phyloP scores from a whole-genome alignment of 2,888 invertebrate species.

The Drosophila leonis region DNA sequence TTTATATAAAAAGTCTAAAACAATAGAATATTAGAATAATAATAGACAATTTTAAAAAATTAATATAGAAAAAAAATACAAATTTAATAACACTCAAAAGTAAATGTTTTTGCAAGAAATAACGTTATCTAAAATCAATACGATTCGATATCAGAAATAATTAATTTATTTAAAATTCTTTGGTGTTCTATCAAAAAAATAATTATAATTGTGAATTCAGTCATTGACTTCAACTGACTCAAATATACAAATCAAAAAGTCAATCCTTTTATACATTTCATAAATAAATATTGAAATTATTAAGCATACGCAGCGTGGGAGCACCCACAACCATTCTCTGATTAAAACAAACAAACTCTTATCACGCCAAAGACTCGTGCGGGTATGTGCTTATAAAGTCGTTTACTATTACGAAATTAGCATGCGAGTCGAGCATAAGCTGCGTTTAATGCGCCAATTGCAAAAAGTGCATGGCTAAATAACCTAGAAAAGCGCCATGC shows the following conservation, averaged over 20 bases:
- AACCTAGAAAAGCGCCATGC: conserved; percentile 65
- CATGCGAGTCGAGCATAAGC: conserved; percentile 41
- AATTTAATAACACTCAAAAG: too few species aligned
- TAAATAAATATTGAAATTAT: conserved; percentile 6
- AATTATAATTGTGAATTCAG: not conserved
- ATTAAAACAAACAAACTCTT: conserved; percentile 10
- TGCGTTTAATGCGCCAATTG: conserved; percentile 44
- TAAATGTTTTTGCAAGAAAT: too few species aligned
- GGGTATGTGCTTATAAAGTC: conserved; percentile 29
- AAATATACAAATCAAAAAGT: not conserved
- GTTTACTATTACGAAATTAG: conserved; percentile 46
- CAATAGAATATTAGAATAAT: too few species aligned
- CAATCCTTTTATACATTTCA: not conserved
- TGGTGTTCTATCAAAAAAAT: not conserved
- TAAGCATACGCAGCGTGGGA: conserved; percentile 42
- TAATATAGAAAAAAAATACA: too few species aligned
- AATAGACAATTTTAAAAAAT: too few species aligned
- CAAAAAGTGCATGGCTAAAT: conserved; percentile 51
- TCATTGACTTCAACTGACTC: not conserved
- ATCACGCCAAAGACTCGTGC: conserved; percentile 43
- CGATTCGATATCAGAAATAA: too few species aligned
- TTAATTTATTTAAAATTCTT: not conserved
- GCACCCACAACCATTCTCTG: not conserved
- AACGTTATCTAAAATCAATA: too few species aligned
- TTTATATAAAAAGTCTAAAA: too few species aligned